phyloP scores from a whole-genome alignment of 2,113 vertebrate species.

The Dromaius novaehollandiae region DNA sequence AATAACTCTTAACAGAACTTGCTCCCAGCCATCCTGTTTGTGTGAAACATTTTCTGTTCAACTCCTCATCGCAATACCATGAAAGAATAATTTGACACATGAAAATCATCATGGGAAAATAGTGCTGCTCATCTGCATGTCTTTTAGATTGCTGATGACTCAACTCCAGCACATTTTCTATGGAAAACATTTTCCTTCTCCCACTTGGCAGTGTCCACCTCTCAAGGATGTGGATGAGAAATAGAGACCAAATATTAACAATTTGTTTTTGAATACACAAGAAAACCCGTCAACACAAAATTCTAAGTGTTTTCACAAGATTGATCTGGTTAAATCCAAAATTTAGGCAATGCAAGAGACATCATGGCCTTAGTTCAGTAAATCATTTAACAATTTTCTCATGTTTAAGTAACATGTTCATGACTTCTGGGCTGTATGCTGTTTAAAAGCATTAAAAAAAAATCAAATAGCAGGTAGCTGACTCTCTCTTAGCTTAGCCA shows the following conservation, averaged over 20 bases:
- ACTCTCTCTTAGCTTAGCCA: not conserved
- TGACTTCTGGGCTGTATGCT: too few relatives aligned
- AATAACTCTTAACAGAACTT: not conserved
- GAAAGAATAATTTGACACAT: not conserved
- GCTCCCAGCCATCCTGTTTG: not conserved
- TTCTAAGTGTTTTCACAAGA: not conserved
- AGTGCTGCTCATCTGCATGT: not conserved
- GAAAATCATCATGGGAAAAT: not conserved
- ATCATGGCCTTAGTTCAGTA: not conserved
- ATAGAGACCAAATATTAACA: not conserved
- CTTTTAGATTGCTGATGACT: not conserved
- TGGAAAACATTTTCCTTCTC: not conserved
- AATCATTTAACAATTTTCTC: not conserved
- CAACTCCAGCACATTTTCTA: not conserved
- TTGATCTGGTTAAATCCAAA: not conserved
- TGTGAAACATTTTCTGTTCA: not conserved
- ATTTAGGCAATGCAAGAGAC: not conserved
- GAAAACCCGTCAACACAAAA: not conserved
- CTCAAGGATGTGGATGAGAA: not conserved
- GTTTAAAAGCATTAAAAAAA: too few relatives aligned
- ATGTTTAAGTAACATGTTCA: not conserved
- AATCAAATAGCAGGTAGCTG: not conserved
- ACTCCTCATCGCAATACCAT: accelerated
- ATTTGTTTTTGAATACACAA: not conserved
- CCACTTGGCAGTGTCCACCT: not conserved